phyloP scores from a whole-genome alignment of 2,113 vertebrate genomes.

The Sinocyclocheilus anophthalmus region DNA sequence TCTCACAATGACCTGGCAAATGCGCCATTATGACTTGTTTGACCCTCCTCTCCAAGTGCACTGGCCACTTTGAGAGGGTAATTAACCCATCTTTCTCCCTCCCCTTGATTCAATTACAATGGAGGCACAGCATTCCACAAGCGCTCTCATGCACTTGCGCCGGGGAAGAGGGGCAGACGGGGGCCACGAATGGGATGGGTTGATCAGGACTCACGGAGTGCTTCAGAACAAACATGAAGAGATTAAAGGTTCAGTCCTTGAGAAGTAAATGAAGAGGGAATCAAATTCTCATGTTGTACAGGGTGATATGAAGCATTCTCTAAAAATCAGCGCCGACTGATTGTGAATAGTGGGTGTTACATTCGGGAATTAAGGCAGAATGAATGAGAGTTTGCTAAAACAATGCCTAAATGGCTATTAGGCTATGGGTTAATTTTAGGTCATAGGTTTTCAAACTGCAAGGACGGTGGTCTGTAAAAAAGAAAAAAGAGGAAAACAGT shows the following conservation, averaged over 20 bases:
- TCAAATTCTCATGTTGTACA: neutral
- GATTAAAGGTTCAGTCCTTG: constrained; percentile 21
- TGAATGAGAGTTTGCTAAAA: neutral
- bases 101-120: constrained; percentile 47
- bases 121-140: constrained; percentile 42
- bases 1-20: constrained; percentile 47
- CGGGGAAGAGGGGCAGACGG: neutral
- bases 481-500: neutral
- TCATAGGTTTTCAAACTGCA: neutral
- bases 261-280: constrained; percentile 6
- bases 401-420: neutral
- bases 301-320: neutral
- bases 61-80: constrained; percentile 46
- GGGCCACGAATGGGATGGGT: neutral
- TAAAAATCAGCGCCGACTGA: neutral
- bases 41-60: constrained; percentile 50
- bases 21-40: constrained; percentile 48
- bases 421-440: neutral
- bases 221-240: constrained; percentile 16
- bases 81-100: constrained; percentile 53
- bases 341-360: neutral
- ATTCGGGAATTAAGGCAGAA: neutral
- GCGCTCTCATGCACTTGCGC: constrained; percentile 23
- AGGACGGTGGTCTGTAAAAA: neutral
- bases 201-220: neutral